Base-by-base conservation (phyloP, 2,888 invertebrate genomes). In the Nomada fucata region DNA sequence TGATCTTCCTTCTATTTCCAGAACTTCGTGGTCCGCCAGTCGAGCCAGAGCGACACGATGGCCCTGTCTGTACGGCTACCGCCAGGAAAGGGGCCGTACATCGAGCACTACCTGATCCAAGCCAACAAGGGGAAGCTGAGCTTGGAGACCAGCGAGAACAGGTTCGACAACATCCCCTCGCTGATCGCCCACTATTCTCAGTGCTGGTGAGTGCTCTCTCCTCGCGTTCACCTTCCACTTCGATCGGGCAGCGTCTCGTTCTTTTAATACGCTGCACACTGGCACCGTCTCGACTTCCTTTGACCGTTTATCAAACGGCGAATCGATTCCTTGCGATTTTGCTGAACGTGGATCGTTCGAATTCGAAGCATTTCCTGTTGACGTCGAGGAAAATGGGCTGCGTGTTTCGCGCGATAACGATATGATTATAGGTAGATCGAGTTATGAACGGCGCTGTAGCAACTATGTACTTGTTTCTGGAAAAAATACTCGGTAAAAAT, bases 21-120 rank as follows among this genome's bases (percentile, higher is more conserved):
- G 97, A 98, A 98, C 92, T 99, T 99, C 92, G 97, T 99, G 69
- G 98, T 99, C 55, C 96, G 99, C 64, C 97, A 98, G 92, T 98
- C 98, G 59, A 98, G 98, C 91, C 98, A 98, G 93, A 96, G 97
- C 59, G 97, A 97, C 90, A 98, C 98, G 72, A 98, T 98, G 98
- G 99, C 99, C 57, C 96, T 99, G 86, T 98, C 98, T 65, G 98
- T 99, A 64, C 96, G 98, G 15, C 95, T 98, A 83, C 98, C 98
- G 0, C 96, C 96, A 26, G 97, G 97, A 90, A 97, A 97, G 91
- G 97, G 98, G 2, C 97, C 98, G 11, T 98, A 98, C 94, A 98
- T 98, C 91, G 98, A 99, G 93, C 99, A 99, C 94, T 99, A 99
- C 95, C 96, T 99, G 90, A 98, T 99, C 88, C 98, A 98, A 94